Conservation (phyloP, 2,797 vertebrate genomes). For the Liasis olivaceus region DNA sequence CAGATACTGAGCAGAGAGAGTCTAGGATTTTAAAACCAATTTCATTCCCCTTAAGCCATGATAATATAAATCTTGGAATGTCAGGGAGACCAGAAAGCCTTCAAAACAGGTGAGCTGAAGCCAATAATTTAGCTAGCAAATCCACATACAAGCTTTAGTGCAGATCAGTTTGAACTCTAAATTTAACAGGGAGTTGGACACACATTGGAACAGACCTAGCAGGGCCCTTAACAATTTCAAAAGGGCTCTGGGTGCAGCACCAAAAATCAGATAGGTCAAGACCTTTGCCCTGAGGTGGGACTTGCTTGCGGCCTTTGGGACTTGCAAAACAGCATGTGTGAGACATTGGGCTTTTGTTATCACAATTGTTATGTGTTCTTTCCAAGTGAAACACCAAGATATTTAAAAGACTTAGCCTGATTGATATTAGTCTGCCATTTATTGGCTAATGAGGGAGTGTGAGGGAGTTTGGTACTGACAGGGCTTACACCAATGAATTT, state of each 20-base stretch:
- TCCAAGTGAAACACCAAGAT: not conserved
- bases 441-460: not conserved
- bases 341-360: not conserved
- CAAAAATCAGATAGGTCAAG: not conserved
- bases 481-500: not conserved
- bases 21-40: not conserved
- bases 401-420: not conserved
- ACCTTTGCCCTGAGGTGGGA: not conserved
- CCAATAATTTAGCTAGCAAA: not conserved
- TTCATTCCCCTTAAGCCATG: not conserved
- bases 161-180: not conserved
- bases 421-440: not conserved
- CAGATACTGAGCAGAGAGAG: not conserved
- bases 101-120: not conserved
- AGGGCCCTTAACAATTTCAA: not conserved
- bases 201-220: not conserved
- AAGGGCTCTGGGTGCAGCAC: not conserved
- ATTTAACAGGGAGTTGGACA: not conserved
- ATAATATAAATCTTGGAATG: not conserved
- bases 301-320: not conserved
- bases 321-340: not conserved
- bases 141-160: not conserved
- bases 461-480: not conserved
- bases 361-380: not conserved
- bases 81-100: not conserved